phyloP scores from a whole-genome alignment of 37 sponge, comb jelly and placozoan genomes.

The Beroe forskalii region DNA sequence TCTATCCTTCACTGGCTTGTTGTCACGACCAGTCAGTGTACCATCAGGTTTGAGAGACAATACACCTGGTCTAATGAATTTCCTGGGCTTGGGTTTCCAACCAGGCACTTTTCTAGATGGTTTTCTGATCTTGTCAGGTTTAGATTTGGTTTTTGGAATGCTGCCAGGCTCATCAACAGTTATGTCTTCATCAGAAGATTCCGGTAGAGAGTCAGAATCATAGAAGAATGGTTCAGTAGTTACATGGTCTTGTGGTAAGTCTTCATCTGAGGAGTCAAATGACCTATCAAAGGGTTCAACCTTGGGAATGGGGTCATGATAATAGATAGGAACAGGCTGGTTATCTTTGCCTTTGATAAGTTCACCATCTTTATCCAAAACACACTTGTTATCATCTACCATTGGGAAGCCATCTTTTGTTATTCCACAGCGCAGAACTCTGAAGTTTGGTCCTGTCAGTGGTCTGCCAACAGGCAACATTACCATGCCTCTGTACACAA shows the following conservation, averaged over 20 bases:
- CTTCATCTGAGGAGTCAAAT: not conserved
- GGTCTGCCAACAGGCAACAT: not conserved
- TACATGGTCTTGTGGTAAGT: not conserved
- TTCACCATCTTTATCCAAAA: not conserved
- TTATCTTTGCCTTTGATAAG: not conserved
- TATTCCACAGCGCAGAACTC: not conserved
- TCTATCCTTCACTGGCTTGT: not conserved
- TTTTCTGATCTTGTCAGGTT: not conserved
- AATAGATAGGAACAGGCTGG: not conserved
- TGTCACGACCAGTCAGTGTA: not conserved
- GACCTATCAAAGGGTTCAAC: not conserved
- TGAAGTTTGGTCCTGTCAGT: not conserved
- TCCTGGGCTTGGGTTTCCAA: not conserved
- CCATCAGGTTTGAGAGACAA: not conserved
- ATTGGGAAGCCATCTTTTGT: not conserved
- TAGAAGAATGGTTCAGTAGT: not conserved
- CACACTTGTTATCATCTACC: not conserved
- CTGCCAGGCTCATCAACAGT: not conserved
- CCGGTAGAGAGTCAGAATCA: too few relatives aligned
- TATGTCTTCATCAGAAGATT: not conserved
- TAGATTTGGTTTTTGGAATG: not conserved
- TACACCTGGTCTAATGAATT: not conserved
- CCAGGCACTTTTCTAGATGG: not conserved
- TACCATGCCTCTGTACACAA: not conserved
- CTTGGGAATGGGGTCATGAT: not conserved